Evolutionary conservation across 2,888 invertebrate species (phyloP).

Genomic region (Oxyscelio sp.): DNA sequence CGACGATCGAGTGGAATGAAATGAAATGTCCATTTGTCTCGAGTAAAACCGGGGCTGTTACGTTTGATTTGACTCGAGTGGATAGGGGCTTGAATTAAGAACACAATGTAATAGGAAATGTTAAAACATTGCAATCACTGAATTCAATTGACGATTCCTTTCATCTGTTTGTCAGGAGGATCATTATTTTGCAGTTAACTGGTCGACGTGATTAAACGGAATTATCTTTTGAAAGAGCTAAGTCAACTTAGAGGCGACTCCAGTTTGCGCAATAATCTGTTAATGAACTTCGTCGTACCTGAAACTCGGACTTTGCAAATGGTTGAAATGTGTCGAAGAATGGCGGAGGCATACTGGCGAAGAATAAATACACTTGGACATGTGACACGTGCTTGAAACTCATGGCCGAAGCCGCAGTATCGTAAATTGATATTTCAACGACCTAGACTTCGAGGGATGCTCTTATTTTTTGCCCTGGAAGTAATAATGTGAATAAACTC

Average conservation of each 20-base stretch:
- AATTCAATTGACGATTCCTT: conserved; percentile 4
- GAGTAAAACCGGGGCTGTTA: conserved; percentile 14
- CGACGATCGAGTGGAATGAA: too few species aligned
- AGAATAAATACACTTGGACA: conserved; percentile 14
- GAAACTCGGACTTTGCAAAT: conserved; percentile 8
- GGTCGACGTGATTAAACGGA: too few species aligned
- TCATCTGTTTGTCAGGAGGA: too few species aligned
- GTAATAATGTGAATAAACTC: neutral
- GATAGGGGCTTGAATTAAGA: conserved; percentile 27
- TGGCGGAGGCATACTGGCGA: conserved; percentile 7
- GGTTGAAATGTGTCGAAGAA: conserved; percentile 27
- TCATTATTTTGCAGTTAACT: too few species aligned
- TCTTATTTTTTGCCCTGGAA: conserved; percentile 3
- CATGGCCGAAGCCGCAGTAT: conserved; percentile 35
- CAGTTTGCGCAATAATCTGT: too few species aligned
- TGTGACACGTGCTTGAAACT: conserved; percentile 39
- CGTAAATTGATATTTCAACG: conserved; percentile 46
- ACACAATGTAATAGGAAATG: conserved; percentile 22
- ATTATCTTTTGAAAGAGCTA: too few species aligned
- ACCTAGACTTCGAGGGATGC: conserved; percentile 27
- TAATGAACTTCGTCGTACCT: conserved; percentile 10
- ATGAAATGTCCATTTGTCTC: conserved; percentile 20
- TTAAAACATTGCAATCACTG: conserved; percentile 1
- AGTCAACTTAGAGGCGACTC: too few species aligned
- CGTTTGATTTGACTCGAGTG: conserved; percentile 22